These are phyloP conservation scores for Hyposoter didymator DNA, from an alignment of 2,888 invertebrate genomes.

Conservation along the genomic window DNA sequence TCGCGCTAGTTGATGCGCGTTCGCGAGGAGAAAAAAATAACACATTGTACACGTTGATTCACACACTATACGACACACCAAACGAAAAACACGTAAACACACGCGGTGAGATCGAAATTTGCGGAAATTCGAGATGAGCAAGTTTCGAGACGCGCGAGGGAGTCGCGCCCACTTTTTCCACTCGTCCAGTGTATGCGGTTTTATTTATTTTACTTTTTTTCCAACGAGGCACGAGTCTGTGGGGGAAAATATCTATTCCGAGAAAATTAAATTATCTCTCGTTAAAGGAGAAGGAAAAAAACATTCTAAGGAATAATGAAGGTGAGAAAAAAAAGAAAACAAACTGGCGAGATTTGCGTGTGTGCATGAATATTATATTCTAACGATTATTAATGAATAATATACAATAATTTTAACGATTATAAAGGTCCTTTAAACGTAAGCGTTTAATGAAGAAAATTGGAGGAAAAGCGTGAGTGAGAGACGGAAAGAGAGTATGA, in stretches of 20 bases:
- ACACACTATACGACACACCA: slow-evolving; percentile 55
- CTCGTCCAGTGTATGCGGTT: slow-evolving; percentile 58
- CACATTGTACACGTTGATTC: slow-evolving; percentile 65
- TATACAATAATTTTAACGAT: slow-evolving; percentile 81
- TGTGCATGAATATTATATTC: slow-evolving; percentile 81
- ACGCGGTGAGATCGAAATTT: slow-evolving; percentile 55
- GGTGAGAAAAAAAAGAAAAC: too few species aligned
- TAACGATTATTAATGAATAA: slow-evolving; percentile 81
- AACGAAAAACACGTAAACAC: slow-evolving; percentile 67
- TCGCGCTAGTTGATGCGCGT: slow-evolving; percentile 70
- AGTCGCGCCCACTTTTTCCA: slow-evolving; percentile 63
- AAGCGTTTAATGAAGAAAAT: slow-evolving; percentile 71
- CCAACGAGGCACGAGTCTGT: slow-evolving; percentile 36
- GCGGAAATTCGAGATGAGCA: slow-evolving; percentile 61
- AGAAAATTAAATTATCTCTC: slow-evolving; percentile 34
- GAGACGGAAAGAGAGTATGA: slow-evolving; percentile 48
- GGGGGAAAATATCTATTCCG: slow-evolving; percentile 47
- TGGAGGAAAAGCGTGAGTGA: slow-evolving; percentile 49
- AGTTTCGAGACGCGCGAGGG: slow-evolving; percentile 71
- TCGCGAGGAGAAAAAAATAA: slow-evolving; percentile 11
- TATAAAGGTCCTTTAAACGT: slow-evolving; percentile 76
- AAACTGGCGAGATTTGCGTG: slow-evolving; percentile 62
- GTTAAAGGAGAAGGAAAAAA: background rate
- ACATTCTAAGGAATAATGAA: slow-evolving; percentile 8
- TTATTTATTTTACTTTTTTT: background rate